A percentile compares a stretch with the other conserved stretches of the same genome.
These are phyloP conservation scores for Caenorhabditis inopinata DNA, from an alignment of 1,140 invertebrate species.

Conservation along the genomic window DNA sequence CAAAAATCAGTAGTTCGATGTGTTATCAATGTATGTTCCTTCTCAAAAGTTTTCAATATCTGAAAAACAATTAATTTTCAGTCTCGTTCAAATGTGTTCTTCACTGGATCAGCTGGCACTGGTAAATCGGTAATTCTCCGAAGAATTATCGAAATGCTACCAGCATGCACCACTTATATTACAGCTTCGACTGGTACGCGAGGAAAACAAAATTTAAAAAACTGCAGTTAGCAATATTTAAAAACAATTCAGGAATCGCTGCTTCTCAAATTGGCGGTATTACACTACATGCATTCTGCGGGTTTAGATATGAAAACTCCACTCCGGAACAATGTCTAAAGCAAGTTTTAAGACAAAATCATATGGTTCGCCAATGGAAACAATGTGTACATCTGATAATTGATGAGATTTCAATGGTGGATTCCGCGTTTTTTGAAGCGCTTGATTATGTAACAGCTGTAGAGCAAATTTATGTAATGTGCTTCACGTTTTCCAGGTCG, in stretches of 20 bases:
- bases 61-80: slow-evolving; percentile 68
- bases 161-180: slow-evolving; percentile 83
- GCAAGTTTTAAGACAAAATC: neutral
- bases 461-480: slow-evolving; percentile 66
- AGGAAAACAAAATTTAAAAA: neutral
- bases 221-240: neutral
- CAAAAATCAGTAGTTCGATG: slow-evolving; percentile 78
- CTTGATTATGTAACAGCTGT: slow-evolving; percentile 47
- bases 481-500: slow-evolving; percentile 74
- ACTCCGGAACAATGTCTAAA: slow-evolving; percentile 29
- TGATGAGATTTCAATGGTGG: slow-evolving; percentile 94
- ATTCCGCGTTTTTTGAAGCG: slow-evolving; percentile 79
- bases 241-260: slow-evolving; percentile 77
- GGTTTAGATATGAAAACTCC: slow-evolving; percentile 64
- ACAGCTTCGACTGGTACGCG: slow-evolving; percentile 81
- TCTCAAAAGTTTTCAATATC: too few relatives aligned
- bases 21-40: slow-evolving; percentile 69
- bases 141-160: slow-evolving; percentile 79
- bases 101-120: slow-evolving; percentile 91
- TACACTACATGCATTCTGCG: slow-evolving; percentile 88
- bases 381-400: slow-evolving; percentile 86
- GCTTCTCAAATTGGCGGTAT: slow-evolving; percentile 89
- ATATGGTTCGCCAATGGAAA: slow-evolving; percentile 76
- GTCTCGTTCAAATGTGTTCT: slow-evolving; percentile 77
- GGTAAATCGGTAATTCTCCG: slow-evolving; percentile 85